Evolutionary conservation across 2,888 invertebrate species (phyloP).

Genomic region (Phorcus lineatus): DNA sequence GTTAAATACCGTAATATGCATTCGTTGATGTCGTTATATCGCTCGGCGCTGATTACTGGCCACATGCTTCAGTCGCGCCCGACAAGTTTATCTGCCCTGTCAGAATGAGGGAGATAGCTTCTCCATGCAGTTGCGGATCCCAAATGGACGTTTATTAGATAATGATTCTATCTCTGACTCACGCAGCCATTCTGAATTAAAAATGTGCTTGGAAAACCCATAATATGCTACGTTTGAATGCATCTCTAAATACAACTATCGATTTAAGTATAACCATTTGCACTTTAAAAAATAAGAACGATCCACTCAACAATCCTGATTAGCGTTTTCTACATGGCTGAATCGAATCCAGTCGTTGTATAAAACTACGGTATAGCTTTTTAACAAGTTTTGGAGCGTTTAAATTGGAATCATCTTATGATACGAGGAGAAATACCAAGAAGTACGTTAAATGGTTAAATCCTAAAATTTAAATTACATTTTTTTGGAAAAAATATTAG

Average conservation of each 20-base stretch:
- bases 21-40: too few relatives aligned
- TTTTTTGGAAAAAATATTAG: too few relatives aligned
- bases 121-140: neutral
- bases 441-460: too few relatives aligned
- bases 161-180: neutral
- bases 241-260: neutral
- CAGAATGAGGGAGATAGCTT: too few relatives aligned
- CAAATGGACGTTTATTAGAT: constrained; percentile 12
- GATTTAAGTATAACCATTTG: neutral
- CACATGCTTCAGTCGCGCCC: too few relatives aligned
- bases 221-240: neutral
- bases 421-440: too few relatives aligned
- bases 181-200: neutral
- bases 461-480: too few relatives aligned
- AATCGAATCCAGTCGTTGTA: neutral
- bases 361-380: neutral
- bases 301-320: neutral
- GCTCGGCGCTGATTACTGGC: too few relatives aligned
- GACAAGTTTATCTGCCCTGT: too few relatives aligned
- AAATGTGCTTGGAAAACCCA: neutral
- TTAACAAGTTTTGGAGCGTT: too few relatives aligned
- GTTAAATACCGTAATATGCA: too few relatives aligned
- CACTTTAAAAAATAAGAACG: neutral
- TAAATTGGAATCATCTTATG: too few relatives aligned
- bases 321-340: neutral